Conservation (phyloP, 2,797 vertebrate genomes). For the Enteromius unitaeniatus region DNA sequence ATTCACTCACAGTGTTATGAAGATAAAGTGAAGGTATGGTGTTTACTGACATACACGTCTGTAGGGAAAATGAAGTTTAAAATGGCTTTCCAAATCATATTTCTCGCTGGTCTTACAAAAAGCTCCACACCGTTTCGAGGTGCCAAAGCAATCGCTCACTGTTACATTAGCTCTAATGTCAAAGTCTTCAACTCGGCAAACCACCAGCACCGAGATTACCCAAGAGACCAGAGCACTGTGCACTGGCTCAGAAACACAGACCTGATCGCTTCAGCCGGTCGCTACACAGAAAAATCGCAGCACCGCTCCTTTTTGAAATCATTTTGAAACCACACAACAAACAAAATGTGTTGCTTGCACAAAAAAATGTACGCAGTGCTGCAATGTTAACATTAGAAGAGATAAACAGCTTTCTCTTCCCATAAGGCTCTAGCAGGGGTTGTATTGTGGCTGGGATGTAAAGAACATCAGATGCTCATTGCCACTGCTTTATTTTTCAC, state of each 20-base stretch:
- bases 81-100: slow-evolving; percentile 62
- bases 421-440: not conserved
- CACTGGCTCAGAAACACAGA: slow-evolving; percentile 58
- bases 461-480: slow-evolving; percentile 16
- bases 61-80: slow-evolving; percentile 63
- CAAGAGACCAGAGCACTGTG: slow-evolving; percentile 46
- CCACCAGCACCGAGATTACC: slow-evolving; percentile 47
- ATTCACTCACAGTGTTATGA: slow-evolving; percentile 32
- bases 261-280: slow-evolving; percentile 40
- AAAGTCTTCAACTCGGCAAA: slow-evolving; percentile 59
- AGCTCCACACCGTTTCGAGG: slow-evolving; percentile 58
- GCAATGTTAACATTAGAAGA: slow-evolving; percentile 15
- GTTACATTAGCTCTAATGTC: slow-evolving; percentile 66
- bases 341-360: slow-evolving; percentile 8
- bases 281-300: not conserved
- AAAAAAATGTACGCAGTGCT: slow-evolving; percentile 18
- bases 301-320: slow-evolving; percentile 14
- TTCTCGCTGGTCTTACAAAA: slow-evolving; percentile 64
- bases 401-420: slow-evolving; percentile 35
- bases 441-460: slow-evolving; percentile 18
- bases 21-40: slow-evolving; percentile 37
- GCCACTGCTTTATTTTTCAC: slow-evolving; percentile 27
- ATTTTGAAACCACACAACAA: slow-evolving; percentile 39
- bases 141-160: slow-evolving; percentile 67
- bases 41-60: slow-evolving; percentile 52